Base-by-base conservation (phyloP, 2,888 invertebrate species). In the Ophioninae sp. region DNA sequence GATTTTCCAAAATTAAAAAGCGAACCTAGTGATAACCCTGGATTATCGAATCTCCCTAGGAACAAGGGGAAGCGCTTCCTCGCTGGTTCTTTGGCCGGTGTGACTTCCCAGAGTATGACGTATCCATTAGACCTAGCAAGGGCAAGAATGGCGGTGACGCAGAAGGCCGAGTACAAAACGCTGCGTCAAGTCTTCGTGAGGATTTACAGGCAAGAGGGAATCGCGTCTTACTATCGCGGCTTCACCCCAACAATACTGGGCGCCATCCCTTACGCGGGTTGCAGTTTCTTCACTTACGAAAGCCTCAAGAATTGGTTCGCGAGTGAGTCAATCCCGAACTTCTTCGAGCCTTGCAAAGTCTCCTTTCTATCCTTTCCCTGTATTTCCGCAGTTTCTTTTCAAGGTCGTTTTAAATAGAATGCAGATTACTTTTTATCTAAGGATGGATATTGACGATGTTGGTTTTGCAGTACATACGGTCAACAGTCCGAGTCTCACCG, bases 271-370 rank as follows among this genome's bases (percentile, higher is more conserved):
- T 99, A 99, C 93, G 99, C 99, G 0, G 99, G 99, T 5, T 97
- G 97, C 73, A 98, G 99, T 20, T 99, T 99, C 94, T 99, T 97
- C 93, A 99, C 98, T 0, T 99, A 99, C 92, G 99, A 99, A 94
- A 96, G 97, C 0, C 94, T 99, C 39, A 99, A 99, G 93, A 95
- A 96, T 83, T 93, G 95, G 88, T 95, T 97, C 90, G 93, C 94
- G 90, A 96, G 97, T 97, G 92, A 94, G 93, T 88, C 78, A 1
- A 20, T 20, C 6, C 57, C 39, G 7, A 13, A 59, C 20, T 1
- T 2, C 20, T 17, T 6, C 20, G 20, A 21, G 20, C 8, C 17
- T 50, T 17, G 0, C 2, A 61, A 61, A 61, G 6, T 61, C n/a
- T 2, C 3, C 1, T 13, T 50, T 50, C 50, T 17, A 50, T 50